phyloP scores from a whole-genome alignment of 2,888 invertebrate species.

The Heliconius sara region DNA sequence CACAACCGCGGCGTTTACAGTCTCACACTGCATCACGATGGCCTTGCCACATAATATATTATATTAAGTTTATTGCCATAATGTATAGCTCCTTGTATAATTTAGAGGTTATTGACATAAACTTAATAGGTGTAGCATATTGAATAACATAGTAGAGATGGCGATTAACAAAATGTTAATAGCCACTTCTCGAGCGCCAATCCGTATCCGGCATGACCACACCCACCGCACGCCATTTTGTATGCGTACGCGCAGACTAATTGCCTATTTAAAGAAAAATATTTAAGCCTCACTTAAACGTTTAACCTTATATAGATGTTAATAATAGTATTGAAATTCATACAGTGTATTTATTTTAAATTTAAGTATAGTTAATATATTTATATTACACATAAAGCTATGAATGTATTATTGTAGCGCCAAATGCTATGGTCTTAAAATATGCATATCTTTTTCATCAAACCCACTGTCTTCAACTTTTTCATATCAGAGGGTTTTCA shows the following conservation, averaged over 20 bases:
- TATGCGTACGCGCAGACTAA: conserved; percentile 33
- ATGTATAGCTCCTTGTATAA: background rate
- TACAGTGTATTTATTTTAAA: background rate
- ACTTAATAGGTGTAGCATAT: conserved; percentile 23
- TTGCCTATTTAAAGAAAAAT: conserved; percentile 50
- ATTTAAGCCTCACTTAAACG: background rate
- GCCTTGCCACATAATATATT: too few relatives aligned
- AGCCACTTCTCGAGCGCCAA: conserved; percentile 58
- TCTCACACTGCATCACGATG: too few relatives aligned
- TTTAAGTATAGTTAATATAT: background rate
- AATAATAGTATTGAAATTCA: background rate
- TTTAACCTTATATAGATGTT: background rate
- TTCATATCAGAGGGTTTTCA: too few relatives aligned
- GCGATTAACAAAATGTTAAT: conserved; percentile 43
- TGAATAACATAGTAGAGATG: conserved; percentile 18
- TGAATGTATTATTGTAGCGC: too few relatives aligned
- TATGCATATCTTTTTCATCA: too few relatives aligned
- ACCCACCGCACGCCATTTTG: conserved; percentile 78
- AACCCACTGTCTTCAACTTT: too few relatives aligned
- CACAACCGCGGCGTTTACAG: too few relatives aligned
- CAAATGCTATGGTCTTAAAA: too few relatives aligned
- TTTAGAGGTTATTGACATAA: conserved; percentile 15
- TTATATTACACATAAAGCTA: background rate
- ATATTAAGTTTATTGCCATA: background rate
- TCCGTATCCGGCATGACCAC: conserved; percentile 67